Evolutionary conservation across 2,113 vertebrate genomes (phyloP), one percentile per base, ranked within the genome.

Genomic region (Azemiops feae): DNA sequence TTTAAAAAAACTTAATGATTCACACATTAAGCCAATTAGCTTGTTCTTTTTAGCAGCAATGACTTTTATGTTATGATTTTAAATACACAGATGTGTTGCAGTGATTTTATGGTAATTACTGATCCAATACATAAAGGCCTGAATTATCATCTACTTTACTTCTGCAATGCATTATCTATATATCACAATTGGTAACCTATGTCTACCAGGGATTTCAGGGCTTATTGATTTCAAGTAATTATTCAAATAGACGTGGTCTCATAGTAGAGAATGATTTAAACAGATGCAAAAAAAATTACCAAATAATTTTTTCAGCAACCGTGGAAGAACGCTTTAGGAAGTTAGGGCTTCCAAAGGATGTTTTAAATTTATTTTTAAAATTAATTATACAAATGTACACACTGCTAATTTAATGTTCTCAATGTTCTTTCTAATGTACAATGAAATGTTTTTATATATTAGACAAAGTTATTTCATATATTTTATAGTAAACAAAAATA

Each of bases 351-450:
- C 34, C 30, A 47, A 58, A 64, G 11, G 27, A 89, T 85, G 91
- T 74, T 57, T 55, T 92, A 7, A 14, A 11, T 23, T 20, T 39
- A 69, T 39, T 74, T 39, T 39, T 9, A n/a, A n/a, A 69, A 69
- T 81, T 81, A 74, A n/a, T 34, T 81, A 39, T 81, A 81, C 69
- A 57, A 23, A 22, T 39, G 34, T 39, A 18, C 7, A 39, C 34
- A 39, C 16, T 81, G 69, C 34, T 39, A 20, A 81, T 39, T 81
- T 20, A 81, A 16, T 81, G 11, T 55, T 20, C 14, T 74, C 69
- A 39, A 2, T 74, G n/a, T 55, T 20, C n/a, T 87, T 87, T 58
- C 18, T 18, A 91, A 58, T 52, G 25, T 0, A 0, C 74, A 53
- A 45, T 7, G 74, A 64, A 27, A 12, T 89, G 16, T 30, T 25